These are phyloP conservation scores for Phrynocephalus guinanensis DNA, from an alignment of 2,797 vertebrate species.

Conservation along the genomic window DNA sequence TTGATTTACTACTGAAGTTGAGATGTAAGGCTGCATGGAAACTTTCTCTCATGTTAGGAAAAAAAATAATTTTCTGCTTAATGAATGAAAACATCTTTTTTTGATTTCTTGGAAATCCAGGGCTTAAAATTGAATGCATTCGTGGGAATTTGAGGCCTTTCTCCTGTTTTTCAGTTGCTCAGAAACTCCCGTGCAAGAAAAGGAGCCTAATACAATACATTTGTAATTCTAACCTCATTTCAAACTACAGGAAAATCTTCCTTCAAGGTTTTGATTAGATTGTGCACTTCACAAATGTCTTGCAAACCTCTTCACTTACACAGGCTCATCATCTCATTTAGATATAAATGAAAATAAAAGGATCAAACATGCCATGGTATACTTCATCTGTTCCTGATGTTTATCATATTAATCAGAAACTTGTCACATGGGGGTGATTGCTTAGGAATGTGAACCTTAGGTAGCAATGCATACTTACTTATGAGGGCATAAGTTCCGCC, in stretches of 20 bases:
- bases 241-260: neutral
- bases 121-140: conserved; percentile 36
- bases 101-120: conserved; percentile 54
- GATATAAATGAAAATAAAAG: conserved; percentile 18
- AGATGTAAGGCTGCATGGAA: conserved; percentile 20
- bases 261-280: conserved; percentile 57
- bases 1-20: conserved; percentile 11
- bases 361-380: neutral
- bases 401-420: conserved; percentile 53
- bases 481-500: too few relatives aligned
- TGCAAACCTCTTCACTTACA: conserved; percentile 48
- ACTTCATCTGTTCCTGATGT: conserved; percentile 32
- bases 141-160: conserved; percentile 41
- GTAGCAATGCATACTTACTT: neutral
- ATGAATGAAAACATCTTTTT: conserved; percentile 55
- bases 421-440: neutral
- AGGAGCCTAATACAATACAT: conserved; percentile 34
- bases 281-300: conserved; percentile 31
- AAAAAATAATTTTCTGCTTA: conserved; percentile 51
- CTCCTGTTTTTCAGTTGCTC: conserved; percentile 25
- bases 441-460: conserved; percentile 37
- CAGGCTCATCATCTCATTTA: conserved; percentile 35
- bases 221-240: conserved; percentile 59
- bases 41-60: conserved; percentile 11
- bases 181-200: conserved; percentile 33